phyloP scores from a whole-genome alignment of 1,140 invertebrate genomes.

The Metaphire vulgaris region DNA sequence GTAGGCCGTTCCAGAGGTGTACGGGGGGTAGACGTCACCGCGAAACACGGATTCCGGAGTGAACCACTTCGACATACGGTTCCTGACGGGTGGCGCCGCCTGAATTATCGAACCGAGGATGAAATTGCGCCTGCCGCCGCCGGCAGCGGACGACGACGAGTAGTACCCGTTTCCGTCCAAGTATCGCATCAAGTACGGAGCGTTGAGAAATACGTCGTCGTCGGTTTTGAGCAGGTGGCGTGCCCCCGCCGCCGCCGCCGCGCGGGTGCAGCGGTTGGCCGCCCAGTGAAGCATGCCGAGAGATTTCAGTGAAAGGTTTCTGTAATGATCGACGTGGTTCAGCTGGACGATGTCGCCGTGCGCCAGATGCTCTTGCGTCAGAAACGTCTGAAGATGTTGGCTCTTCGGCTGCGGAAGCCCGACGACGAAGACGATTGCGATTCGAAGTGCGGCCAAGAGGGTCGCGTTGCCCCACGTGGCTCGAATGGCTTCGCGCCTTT shows the following conservation, averaged over 20 bases:
- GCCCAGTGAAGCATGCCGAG: neutral
- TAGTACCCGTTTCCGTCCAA: neutral
- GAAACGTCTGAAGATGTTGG: neutral
- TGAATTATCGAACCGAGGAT: neutral
- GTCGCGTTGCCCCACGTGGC: neutral
- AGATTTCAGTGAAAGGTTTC: conserved; percentile 7
- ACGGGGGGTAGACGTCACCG: neutral
- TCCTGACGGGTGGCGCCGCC: neutral
- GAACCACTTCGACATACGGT: neutral
- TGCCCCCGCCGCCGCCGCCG: too few species aligned
- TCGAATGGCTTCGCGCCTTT: neutral
- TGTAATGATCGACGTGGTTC: conserved; percentile 3
- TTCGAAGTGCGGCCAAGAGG: neutral
- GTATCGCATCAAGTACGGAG: neutral
- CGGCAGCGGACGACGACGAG: too few species aligned
- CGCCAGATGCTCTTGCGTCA: neutral
- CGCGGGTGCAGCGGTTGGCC: neutral
- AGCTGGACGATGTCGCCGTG: conserved; percentile 5
- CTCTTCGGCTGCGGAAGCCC: neutral
- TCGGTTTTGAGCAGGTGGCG: conserved; percentile 1
- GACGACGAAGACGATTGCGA: conserved; percentile 2
- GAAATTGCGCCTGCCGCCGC: neutral
- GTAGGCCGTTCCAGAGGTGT: neutral
- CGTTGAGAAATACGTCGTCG: conserved; percentile 9
- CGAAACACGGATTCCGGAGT: neutral